phyloP scores from a whole-genome alignment of 1,140 invertebrate species.

The Paralvinella palmiformis region DNA sequence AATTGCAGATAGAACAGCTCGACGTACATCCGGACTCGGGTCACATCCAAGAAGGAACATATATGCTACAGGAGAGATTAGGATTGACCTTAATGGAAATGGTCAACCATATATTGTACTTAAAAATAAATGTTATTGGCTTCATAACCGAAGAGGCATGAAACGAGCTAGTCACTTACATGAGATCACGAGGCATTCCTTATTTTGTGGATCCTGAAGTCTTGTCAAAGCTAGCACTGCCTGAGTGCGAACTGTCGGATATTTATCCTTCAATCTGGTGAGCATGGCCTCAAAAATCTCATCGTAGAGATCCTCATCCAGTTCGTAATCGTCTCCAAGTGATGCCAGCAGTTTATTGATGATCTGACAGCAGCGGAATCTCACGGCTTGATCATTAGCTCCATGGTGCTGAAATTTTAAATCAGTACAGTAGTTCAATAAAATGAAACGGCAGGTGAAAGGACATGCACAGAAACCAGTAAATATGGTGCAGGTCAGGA shows the following conservation, averaged over 20 bases:
- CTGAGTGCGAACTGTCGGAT: constrained; percentile 67
- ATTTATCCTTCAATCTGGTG: constrained; percentile 62
- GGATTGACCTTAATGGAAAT: background rate
- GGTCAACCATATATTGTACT: background rate
- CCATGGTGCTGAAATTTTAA: constrained; percentile 52
- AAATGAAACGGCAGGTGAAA: no score
- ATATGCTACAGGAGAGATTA: constrained; percentile 54
- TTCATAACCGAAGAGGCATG: background rate
- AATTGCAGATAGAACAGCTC: constrained; percentile 61
- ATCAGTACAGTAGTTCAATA: background rate
- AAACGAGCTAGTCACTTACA: constrained; percentile 30
- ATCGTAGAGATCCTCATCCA: constrained; percentile 71
- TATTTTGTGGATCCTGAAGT: constrained; percentile 70
- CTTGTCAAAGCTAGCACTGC: constrained; percentile 72
- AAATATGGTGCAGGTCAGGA: no score
- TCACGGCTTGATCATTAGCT: constrained; percentile 58
- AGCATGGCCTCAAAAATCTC: constrained; percentile 66
- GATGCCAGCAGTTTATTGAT: constrained; percentile 66
- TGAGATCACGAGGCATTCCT: constrained; percentile 69
- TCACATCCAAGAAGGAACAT: constrained; percentile 71
- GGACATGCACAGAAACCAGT: no score
- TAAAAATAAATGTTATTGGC: background rate
- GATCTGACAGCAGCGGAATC: constrained; percentile 69
- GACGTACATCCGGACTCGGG: constrained; percentile 65
- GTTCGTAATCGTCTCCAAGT: constrained; percentile 67